Base-by-base conservation (phyloP, 2,888 invertebrate species). In the Apeira syringaria region DNA sequence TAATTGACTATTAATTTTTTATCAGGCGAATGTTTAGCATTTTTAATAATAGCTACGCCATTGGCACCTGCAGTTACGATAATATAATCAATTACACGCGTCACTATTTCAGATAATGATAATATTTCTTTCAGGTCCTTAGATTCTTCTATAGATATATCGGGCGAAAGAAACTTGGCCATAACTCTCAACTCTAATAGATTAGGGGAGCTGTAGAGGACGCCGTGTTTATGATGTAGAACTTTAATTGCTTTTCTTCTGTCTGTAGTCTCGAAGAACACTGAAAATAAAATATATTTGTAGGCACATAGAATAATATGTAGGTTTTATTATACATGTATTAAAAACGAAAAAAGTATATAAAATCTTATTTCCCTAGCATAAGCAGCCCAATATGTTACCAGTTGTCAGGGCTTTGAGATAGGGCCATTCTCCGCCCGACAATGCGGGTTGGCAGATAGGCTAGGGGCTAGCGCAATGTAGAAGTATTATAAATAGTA, bases 191-290 rank as follows among this genome's bases (percentile, higher is more conserved):
- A 83, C 83, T 98, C 98, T 41, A 91, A 91, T 22, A 95, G 67
- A 74, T 98, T 98, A 0, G 98, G 98, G 1, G 97, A 95, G 3
- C 94, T 91, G 57, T 94, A 92, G 10, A 87, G 79, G 13, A 94
- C 64, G 80, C 87, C 90, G 29, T 77, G 61, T 6, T 75, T 64
- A 6, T 76, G 85, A 22, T 73, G 64, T 50, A 97, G 94, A 12
- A 95, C 93, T 76, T 95, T 96, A 0, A 81, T 75, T 0, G 96
- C 95, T 68, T 95, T 95, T 55, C 92, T 91, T 62, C 93, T 84
- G 65, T 98, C 98, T 0, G 98, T 97, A 0, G 98, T 97, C 74
- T 98, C 98, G 74, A 94, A 98, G 90, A 97, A 96, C 4, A 97
- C 97, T 94, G 92, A 53, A 93, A 94, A 64, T 74, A 70, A 59